Base-by-base conservation (phyloP, 2,113 vertebrate species). In the Chloropsis cyanopogon region DNA sequence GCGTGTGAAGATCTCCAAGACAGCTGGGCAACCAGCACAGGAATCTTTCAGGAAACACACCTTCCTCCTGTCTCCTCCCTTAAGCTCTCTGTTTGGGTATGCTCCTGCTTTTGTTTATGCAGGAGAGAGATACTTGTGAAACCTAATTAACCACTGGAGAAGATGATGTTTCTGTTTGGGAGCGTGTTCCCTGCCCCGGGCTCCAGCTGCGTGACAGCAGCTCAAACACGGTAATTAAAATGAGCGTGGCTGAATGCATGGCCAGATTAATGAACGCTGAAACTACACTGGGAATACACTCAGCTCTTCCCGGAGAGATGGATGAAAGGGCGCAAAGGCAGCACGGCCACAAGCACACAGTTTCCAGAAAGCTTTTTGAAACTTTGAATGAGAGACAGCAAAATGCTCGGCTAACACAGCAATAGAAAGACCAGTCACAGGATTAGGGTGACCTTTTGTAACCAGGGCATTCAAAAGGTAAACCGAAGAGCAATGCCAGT, bases 171-270 rank as follows among this genome's bases (percentile, higher is more conserved):
- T 75, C 57, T 82, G 88, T 90, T 83, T 52, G 70, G 25, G 61
- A 95, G 86, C 11, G 47, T 37, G 75, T 59, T 92, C 66, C 71
- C 26, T 49, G 89, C 93, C 85, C 73, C 14, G 29, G 85, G 47
- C 80, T 92, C 92, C 70, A 88, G 89, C 89, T 88, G 92, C 26
- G 42, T 90, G 95, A 95, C 91, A 94, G 83, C 80, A 82, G 88
- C 70, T 81, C 39, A 63, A 90, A 81, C 79, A 64, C 10, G 4
- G 61, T 59, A 72, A 95, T 69, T 35, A 47, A 72, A 75, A 86
- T 44, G 81, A 88, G 90, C 31, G 22, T 65, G 92, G 75, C 71
- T 39, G 88, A 82, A 78, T 4, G 89, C 68, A 75, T 20, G n/a
- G 81, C n/a, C 66, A 49, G 87, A 42, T 88, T 59, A 46, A 70